Evolutionary conservation across 2,113 vertebrate species (phyloP), one percentile per base, ranked within the genome.

Genomic region (Platichthys flesus): DNA sequence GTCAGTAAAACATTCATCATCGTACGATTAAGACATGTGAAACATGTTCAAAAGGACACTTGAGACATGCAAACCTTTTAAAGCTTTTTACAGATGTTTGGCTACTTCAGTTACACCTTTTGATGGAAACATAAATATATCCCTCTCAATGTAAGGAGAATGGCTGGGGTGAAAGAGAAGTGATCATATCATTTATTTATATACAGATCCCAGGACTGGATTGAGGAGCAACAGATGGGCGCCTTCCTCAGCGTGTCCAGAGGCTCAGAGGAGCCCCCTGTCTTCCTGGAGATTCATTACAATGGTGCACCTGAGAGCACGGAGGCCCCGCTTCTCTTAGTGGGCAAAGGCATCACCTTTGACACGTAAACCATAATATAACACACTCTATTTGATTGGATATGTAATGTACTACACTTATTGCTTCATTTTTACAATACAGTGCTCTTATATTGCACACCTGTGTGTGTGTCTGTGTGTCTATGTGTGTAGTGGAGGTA

Each of bases 331-430:
- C 67, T 99, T 70, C 94, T 98, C 26, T 94, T 99, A 12, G 97
- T 99, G 21, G 98, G 98, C 58, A 99, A 99, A 92, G 98, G 98
- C 78, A 93, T 99, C 77, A 99, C 98, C 0, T 99, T 99, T 84
- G 98, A 99, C 91, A 99, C 97, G 98, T 99, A 90, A 26, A 66
- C 28, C 1, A n/a, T 23, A 20, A 20, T 2, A 20, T 55, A 9
- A 61, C 16, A 49, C 31, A 54, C 9, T 2, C 10, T 4, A 31
- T 0, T 31, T 31, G 1, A 31, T 31, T 31, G 6, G 31, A 7
- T 31, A 8, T 56, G 10, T 15, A 3, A 35, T 26, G 20, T 5
- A 47, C 24, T 3, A 7, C 1, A 2, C 15, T 40, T 9, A 5
- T 26, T 9, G 1, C 15, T 47, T 3, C 10, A 2, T 18, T 59